Percentiles rank a stretch among this genome's conserved stretches.
Conservation (phyloP, 1,140 invertebrate genomes). For the Notospermus geniculatus region DNA sequence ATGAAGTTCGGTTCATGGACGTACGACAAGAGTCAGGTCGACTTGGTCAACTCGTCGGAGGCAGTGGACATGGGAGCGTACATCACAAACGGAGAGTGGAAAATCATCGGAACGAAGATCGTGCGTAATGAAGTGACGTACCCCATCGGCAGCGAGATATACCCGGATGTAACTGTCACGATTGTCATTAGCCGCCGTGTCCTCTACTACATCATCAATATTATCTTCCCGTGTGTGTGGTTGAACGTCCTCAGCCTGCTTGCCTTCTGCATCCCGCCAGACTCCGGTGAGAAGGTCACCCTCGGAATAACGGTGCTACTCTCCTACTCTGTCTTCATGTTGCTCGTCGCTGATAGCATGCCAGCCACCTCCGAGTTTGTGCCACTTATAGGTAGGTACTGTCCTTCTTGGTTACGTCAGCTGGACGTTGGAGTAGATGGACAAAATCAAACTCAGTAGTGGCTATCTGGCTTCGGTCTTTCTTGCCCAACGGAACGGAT, state of each 20-base stretch:
- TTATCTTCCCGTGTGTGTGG: conserved; percentile 50
- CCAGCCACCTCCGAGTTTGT: conserved; percentile 55
- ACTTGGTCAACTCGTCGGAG: conserved; percentile 59
- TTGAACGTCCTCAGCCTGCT: conserved; percentile 49
- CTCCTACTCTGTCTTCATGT: conserved; percentile 56
- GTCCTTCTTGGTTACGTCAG: too few relatives aligned
- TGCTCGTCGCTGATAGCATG: conserved; percentile 54
- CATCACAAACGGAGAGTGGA: conserved; percentile 58
- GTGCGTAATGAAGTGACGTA: conserved; percentile 13
- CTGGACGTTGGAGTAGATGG: too few relatives aligned
- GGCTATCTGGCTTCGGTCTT: too few relatives aligned
- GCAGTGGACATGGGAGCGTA: conserved; percentile 62
- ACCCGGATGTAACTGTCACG: conserved; percentile 60
- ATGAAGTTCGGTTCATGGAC: conserved; percentile 59
- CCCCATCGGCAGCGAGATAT: conserved; percentile 56
- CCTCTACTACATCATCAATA: conserved; percentile 47
- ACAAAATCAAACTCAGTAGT: too few relatives aligned
- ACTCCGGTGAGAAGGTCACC: conserved; percentile 53
- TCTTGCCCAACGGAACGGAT: too few relatives aligned
- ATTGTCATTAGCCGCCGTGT: conserved; percentile 44
- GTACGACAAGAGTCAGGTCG: conserved; percentile 76
- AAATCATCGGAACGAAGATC: conserved; percentile 53
- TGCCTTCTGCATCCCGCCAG: conserved; percentile 50
- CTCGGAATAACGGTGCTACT: conserved; percentile 53
- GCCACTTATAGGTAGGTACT: conserved; percentile 75